Conservation (phyloP, 2,113 vertebrate species). For the Caretta caretta region DNA sequence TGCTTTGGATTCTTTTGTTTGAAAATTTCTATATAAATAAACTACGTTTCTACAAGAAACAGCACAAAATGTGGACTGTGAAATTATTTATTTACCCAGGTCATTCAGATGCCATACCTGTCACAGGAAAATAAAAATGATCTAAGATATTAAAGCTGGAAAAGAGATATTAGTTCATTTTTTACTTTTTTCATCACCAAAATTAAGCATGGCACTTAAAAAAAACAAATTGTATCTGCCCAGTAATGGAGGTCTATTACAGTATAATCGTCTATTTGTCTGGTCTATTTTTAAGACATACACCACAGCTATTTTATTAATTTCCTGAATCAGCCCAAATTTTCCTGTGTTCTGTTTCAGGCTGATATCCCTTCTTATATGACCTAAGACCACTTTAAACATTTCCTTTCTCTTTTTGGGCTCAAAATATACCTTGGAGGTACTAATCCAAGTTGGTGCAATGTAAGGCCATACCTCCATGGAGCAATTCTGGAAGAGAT, state of each 20-base stretch:
- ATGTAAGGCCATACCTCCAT: no score
- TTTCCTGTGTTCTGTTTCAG: not conserved
- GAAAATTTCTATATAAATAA: not conserved
- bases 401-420: no score
- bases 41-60: not conserved
- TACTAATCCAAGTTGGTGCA: no score
- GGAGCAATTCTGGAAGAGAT: not conserved
- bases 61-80: not conserved
- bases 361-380: fast-evolving
- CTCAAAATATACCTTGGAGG: no score
- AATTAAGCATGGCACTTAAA: fast-evolving
- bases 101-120: not conserved
- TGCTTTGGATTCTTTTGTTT: not conserved
- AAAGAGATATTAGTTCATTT: not conserved
- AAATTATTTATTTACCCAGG: not conserved
- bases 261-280: not conserved
- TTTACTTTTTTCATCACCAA: not conserved
- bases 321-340: not conserved
- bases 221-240: not conserved
- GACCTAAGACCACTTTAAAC: not conserved
- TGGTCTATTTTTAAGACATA: not conserved
- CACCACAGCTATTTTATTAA: no score
- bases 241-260: not conserved
- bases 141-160: not conserved
- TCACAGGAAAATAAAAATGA: fast-evolving